Percentiles rank a stretch among this genome's conserved stretches.
Evolutionary conservation across 2,888 invertebrate genomes (phyloP).

Genomic region (Palloptera scutellata): DNA sequence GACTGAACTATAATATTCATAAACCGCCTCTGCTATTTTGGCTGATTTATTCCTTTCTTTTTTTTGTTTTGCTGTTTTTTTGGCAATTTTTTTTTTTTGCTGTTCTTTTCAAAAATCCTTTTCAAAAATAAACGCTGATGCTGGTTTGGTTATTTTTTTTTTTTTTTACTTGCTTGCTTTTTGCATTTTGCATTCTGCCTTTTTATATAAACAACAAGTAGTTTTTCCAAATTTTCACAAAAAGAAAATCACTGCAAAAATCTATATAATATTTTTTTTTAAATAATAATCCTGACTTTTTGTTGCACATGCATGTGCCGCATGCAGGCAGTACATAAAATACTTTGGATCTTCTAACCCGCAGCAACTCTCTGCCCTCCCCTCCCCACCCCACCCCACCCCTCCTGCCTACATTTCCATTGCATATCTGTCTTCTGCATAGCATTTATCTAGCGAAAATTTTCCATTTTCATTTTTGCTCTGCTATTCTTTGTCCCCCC

Average conservation of each 20-base stretch:
- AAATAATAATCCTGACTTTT: slow-evolving; percentile 23
- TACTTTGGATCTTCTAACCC: neutral
- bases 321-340: neutral
- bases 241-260: slow-evolving; percentile 8
- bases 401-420: neutral
- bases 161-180: neutral
- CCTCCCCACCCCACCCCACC: slow-evolving; percentile 1
- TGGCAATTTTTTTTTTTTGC: slow-evolving; percentile 7
- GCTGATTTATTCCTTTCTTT: neutral
- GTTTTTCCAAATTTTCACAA: slow-evolving; percentile 30
- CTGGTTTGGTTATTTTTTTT: neutral
- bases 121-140: slow-evolving; percentile 29
- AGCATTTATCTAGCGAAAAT: slow-evolving; percentile 22
- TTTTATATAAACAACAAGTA: slow-evolving; percentile 37
- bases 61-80: neutral
- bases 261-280: slow-evolving; percentile 45
- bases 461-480: slow-evolving; percentile 32
- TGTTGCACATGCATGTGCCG: slow-evolving; percentile 15
- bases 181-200: slow-evolving; percentile 9
- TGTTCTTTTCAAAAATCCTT: slow-evolving; percentile 26
- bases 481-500: slow-evolving; percentile 10
- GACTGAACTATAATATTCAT: no score
- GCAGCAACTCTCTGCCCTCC: neutral
- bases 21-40: no score
- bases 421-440: neutral